A percentile compares a stretch with the other conserved stretches of the same genome.
These are phyloP conservation scores for Probosciger aterrimus DNA, from an alignment of 2,113 vertebrate species.

Conservation along the genomic window DNA sequence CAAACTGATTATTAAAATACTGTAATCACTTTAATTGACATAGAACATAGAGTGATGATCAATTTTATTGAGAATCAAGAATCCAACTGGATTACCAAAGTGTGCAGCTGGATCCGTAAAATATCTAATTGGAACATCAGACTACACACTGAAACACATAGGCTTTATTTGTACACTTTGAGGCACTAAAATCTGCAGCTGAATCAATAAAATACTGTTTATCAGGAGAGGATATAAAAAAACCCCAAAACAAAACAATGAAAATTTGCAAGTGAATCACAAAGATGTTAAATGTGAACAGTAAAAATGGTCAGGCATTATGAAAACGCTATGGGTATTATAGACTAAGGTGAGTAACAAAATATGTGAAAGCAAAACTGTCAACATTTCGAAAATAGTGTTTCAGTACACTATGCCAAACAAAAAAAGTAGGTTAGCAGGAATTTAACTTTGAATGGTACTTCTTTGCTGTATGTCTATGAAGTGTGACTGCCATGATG, in stretches of 20 bases:
- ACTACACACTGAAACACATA: neutral
- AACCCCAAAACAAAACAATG: neutral
- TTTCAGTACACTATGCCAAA: neutral
- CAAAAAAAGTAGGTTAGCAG: neutral
- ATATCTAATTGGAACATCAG: conserved; percentile 24
- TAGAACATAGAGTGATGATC: neutral
- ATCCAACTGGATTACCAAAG: neutral
- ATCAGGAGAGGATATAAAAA: neutral
- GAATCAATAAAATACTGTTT: conserved; percentile 56
- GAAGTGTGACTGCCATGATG: neutral
- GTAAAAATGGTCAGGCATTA: neutral
- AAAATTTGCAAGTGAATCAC: neutral
- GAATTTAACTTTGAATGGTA: neutral
- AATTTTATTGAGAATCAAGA: neutral
- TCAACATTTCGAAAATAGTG: neutral
- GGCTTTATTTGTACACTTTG: neutral
- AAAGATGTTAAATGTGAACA: neutral
- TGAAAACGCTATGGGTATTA: neutral
- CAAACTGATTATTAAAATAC: neutral
- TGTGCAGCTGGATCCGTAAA: conserved; percentile 39
- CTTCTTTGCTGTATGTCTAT: neutral
- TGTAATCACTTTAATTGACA: neutral
- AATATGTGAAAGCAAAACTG: neutral
- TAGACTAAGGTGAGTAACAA: neutral
- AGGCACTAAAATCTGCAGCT: conserved; percentile 41